These are phyloP conservation scores for Crax fasciolata DNA, from an alignment of 2,797 vertebrate genomes.

Conservation along the genomic window DNA sequence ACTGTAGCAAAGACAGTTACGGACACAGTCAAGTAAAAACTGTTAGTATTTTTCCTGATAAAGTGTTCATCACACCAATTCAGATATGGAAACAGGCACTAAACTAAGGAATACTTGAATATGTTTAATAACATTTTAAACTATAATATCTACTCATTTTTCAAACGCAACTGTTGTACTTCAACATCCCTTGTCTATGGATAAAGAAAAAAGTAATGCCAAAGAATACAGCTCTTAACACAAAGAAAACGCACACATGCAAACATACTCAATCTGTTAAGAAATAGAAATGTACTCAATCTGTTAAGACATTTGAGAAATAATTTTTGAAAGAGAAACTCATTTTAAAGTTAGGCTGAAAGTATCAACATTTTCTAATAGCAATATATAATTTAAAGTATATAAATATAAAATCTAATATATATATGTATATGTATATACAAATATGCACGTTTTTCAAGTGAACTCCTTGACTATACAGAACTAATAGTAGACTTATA, in stretches of 20 bases:
- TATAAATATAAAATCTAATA: not conserved
- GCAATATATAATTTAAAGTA: not conserved
- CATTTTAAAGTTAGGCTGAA: not conserved
- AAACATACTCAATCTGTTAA: not conserved
- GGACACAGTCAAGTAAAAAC: not conserved
- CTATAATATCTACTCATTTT: not conserved
- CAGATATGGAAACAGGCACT: not conserved
- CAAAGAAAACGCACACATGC: not conserved
- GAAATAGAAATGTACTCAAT: rapidly evolving
- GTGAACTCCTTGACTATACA: not conserved
- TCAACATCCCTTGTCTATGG: not conserved
- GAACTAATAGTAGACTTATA: not conserved
- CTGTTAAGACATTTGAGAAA: not conserved
- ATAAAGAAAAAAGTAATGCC: not conserved
- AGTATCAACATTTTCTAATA: not conserved
- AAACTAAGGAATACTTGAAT: not conserved
- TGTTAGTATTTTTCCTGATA: not conserved
- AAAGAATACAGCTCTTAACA: not conserved
- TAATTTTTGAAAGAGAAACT: not conserved
- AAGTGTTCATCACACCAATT: not conserved
- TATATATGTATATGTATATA: not conserved
- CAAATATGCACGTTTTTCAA: not conserved
- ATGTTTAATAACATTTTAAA: not conserved
- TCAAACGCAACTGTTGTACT: not conserved
- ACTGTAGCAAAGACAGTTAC: not conserved